Evolutionary conservation across 2,113 vertebrate genomes (phyloP).

Genomic region (Solenodon paradoxus): DNA sequence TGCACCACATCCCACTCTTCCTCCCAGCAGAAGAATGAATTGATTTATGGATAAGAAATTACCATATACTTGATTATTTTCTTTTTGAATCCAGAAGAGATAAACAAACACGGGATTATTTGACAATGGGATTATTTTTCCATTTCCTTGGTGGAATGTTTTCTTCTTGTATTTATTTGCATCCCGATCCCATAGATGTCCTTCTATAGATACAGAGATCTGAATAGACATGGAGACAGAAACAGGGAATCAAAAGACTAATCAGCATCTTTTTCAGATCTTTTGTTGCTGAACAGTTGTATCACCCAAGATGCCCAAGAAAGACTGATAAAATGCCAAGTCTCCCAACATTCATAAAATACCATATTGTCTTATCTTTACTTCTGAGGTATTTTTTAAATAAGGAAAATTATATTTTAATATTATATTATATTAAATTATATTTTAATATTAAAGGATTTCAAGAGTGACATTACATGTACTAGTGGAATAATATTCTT

Average conservation of each 20-base stretch:
- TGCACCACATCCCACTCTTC: neutral
- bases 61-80: neutral
- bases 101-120: neutral
- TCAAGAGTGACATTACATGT: conserved; percentile 7
- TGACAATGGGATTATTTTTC: neutral
- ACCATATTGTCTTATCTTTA: neutral
- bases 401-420: neutral
- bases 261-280: neutral
- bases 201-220: neutral
- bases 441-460: neutral
- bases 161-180: neutral
- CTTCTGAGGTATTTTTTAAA: neutral
- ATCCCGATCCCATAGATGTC: neutral
- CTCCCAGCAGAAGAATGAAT: neutral
- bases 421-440: neutral
- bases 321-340: neutral
- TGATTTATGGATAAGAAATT: neutral
- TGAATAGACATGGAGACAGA: neutral
- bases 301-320: neutral
- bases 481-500: conserved; percentile 16
- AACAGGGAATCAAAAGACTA: neutral
- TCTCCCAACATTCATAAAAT: neutral
- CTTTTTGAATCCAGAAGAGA: neutral
- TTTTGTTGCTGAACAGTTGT: neutral
- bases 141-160: neutral